Percentiles rank a stretch among this genome's conserved stretches.
phyloP scores from a whole-genome alignment of 1,140 invertebrate genomes.

The Drepana arcuata region DNA sequence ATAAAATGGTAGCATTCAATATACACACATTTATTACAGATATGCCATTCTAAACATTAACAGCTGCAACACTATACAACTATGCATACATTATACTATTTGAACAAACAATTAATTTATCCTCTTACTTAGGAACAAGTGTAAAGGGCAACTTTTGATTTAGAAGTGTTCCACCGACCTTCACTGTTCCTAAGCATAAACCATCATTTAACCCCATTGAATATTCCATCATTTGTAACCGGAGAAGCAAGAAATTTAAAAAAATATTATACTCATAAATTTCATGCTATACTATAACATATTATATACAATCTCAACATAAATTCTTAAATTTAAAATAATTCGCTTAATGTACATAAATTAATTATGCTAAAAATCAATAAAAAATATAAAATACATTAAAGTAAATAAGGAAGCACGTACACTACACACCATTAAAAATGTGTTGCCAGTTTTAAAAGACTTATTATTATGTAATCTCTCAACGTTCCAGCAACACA shows the following conservation, averaged over 20 bases:
- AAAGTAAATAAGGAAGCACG: constrained; percentile 22
- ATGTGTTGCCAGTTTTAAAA: constrained; percentile 20
- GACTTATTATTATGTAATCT: constrained; percentile 7
- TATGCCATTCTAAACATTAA: constrained; percentile 62
- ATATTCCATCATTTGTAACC: too few relatives aligned
- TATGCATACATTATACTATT: constrained; percentile 27
- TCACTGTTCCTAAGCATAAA: too few relatives aligned
- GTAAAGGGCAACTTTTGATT: too few relatives aligned
- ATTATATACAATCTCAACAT: constrained; percentile 22
- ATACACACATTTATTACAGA: constrained; percentile 70
- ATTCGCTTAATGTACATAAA: constrained; percentile 15
- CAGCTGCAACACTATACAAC: constrained; percentile 50
- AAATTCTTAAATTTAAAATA: constrained; percentile 19
- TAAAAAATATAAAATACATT: constrained; percentile 11
- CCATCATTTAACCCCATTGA: too few relatives aligned
- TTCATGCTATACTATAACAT: too few relatives aligned
- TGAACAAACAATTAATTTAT: constrained; percentile 12
- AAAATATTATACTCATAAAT: too few relatives aligned
- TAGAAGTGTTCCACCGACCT: too few relatives aligned
- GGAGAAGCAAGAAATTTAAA: too few relatives aligned
- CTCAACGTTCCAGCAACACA: constrained; percentile 19
- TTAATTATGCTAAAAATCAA: too few relatives aligned
- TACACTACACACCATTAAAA: constrained; percentile 14
- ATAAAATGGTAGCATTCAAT: constrained; percentile 31
- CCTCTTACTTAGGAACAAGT: constrained; percentile 1